phyloP scores from a whole-genome alignment of 2,888 invertebrate genomes.

The Ashinkailepas kermadecensis region DNA sequence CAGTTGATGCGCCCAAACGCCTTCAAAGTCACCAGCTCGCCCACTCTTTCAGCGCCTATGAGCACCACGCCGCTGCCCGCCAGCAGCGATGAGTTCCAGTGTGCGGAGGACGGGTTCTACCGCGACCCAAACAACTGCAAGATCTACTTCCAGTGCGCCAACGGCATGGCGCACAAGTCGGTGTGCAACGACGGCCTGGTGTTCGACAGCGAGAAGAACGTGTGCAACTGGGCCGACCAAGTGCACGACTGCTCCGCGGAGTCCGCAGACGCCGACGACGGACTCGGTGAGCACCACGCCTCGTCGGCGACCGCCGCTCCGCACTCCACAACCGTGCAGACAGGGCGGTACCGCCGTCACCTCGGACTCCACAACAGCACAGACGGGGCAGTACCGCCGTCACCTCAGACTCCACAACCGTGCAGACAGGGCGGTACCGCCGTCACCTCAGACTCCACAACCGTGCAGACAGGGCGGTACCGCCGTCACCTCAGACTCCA shows the following conservation, averaged over 20 bases:
- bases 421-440: too few species aligned
- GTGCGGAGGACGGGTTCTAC: slow-evolving; percentile 35
- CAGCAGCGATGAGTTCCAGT: neutral
- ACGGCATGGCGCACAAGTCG: slow-evolving; percentile 37
- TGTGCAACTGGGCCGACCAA: slow-evolving; percentile 41
- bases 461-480: too few species aligned
- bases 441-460: too few species aligned
- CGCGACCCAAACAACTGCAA: slow-evolving; percentile 37
- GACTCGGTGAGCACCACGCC: neutral
- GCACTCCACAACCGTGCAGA: too few species aligned
- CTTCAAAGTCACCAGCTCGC: too few species aligned
- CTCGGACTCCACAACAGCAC: too few species aligned
- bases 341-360: too few species aligned
- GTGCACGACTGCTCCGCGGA: slow-evolving; percentile 36
- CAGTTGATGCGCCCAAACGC: too few species aligned
- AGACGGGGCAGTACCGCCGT: too few species aligned
- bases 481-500: too few species aligned
- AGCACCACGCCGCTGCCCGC: neutral
- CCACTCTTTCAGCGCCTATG: neutral
- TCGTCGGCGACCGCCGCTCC: too few species aligned
- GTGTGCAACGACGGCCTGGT: slow-evolving; percentile 39
- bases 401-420: too few species aligned
- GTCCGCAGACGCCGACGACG: neutral
- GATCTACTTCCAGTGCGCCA: slow-evolving; percentile 39
- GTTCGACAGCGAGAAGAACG: slow-evolving; percentile 37